Base-by-base conservation (phyloP, 2,888 invertebrate species). In the Drosophila peninsularis region DNA sequence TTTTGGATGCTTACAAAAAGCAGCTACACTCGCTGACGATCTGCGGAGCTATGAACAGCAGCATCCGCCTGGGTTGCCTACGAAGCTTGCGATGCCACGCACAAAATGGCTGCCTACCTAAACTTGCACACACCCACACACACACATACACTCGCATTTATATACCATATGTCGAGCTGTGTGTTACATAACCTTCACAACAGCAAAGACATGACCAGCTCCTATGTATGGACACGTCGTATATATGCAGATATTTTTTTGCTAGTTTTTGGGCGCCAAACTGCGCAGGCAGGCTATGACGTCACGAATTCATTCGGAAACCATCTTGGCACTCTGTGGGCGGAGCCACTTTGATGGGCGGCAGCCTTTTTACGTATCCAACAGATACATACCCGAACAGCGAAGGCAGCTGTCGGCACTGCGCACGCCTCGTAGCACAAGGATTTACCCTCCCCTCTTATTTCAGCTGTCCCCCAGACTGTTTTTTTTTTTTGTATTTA, bases 1-100 rank as follows among this genome's bases (percentile, higher is more conserved):
- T 42, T 39, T 30, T 56, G 56, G 36, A 37, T 45, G 56, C 57
- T 70, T 41, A 64, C 80, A 53, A 72, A 80, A 78, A 90, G 89
- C 92, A 90, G 91, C 92, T 92, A 89, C 88, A 92, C 92, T 92
- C 92, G 91, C 91, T 91, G 92, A 92, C 92, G 91, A 90, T 92
- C 92, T 92, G 90, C 90, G 91, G 86, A 90, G 91, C 92, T 92
- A 90, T 92, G 92, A 91, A 85, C 80, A 75, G 71, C 78, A 90
- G 83, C 82, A 87, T 85, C 85, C 82, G 88, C 73, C 71, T 78
- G 75, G 82, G 89, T 82, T 84, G 78, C 90, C 89, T 90, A 91
- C 88, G 89, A 91, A 90, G 90, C 88, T 86, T 80, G 70, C 62
- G 55, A 58, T 62, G 66, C 67, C 61, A 70, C 76, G 71, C 72